phyloP scores from a whole-genome alignment of 2,888 invertebrate species.

The Mayetiola destructor region DNA sequence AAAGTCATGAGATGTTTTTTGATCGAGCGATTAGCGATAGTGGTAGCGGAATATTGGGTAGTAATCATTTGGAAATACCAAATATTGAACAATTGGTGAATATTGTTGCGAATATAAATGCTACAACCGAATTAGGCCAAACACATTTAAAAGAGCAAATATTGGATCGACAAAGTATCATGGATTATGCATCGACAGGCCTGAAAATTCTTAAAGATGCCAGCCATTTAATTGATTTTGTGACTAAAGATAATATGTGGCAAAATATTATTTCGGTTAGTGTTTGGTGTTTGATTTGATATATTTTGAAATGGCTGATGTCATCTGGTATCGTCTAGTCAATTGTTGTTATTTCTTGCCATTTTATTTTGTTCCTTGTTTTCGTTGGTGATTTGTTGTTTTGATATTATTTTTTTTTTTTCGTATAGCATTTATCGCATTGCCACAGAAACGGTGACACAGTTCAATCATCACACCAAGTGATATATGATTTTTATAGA shows the following conservation, averaged over 20 bases:
- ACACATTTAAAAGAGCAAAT: slow-evolving; percentile 3
- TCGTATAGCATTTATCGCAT: neutral
- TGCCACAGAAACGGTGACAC: neutral
- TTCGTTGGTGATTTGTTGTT: no score
- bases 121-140: neutral
- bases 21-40: neutral
- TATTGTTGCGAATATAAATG: neutral
- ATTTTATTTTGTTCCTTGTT: neutral
- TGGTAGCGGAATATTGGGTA: neutral
- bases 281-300: neutral
- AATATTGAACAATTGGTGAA: neutral
- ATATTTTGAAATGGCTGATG: neutral
- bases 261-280: slow-evolving; percentile 3
- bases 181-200: neutral
- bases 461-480: slow-evolving; percentile 4
- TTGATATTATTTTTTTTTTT: neutral
- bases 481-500: neutral
- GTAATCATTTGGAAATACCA: neutral
- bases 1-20: neutral
- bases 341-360: neutral
- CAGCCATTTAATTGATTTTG: neutral
- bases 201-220: slow-evolving; percentile 8
- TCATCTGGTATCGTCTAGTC: neutral
- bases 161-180: slow-evolving; percentile 1
- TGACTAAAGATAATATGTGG: neutral